Base-by-base conservation (phyloP, 2,888 invertebrate species). In the Myathropa florea region DNA sequence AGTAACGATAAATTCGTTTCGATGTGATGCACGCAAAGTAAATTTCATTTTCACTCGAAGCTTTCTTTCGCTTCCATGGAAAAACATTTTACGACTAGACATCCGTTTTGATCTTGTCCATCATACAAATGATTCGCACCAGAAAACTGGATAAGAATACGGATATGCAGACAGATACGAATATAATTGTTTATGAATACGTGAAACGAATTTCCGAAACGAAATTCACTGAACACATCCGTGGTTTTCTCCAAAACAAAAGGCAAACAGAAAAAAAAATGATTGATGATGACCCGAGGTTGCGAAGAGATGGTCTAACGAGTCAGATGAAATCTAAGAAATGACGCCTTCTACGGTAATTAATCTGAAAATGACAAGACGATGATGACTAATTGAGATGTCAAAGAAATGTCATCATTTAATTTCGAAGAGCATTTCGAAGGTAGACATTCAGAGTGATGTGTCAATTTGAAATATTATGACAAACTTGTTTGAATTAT, bases 11-110 rank as follows among this genome's bases (percentile, higher is more conserved):
- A 23, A 60, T 68, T 61, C 59, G n/a, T 57, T 59, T 28, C 1
- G 4, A 55, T 26, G 18, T 67, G 46, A 67, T 60, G 60, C 67
- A 76, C 65, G 39, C 65, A 59, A 71, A 46, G 7, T 28, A 24
- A 26, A 4, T 61, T 21, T 46, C 12, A 24, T 60, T 61, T 36
- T 55, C 67, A 30, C 67, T 39, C 33, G 24, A 12, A 59, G 28
- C 36, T 75, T 76, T 70, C 70, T 70, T 28, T 39, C 28, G 28
- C 36, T 78, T 70, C 63, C 53, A 39, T 28, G 21, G 36, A 55
- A 68, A 53, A 70, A 6, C 36, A 21, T 72, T 33, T 30, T 7
- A 28, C 53, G 33, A 24, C 10, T 53, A 18, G 24, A 21, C 21
- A 21, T 21, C 21, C 33, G 21, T 59, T 39, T 36, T 60, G n/a